Evolutionary conservation across 1,140 invertebrate species (phyloP).

Genomic region (Drosophila suzukii): DNA sequence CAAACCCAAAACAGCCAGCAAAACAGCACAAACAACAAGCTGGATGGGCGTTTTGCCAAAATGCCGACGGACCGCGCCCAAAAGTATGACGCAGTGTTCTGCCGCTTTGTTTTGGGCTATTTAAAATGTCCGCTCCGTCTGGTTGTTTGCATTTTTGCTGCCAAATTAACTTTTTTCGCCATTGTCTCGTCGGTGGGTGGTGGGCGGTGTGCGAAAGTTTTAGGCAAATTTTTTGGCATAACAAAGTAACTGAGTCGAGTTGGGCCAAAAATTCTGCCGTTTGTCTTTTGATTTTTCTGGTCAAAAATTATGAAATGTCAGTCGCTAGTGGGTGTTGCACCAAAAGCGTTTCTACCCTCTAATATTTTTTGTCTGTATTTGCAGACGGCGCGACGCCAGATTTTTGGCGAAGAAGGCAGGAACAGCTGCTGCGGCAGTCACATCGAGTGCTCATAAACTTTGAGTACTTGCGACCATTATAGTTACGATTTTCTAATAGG

Average conservation of each 20-base stretch:
- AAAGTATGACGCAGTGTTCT: constrained; percentile 71
- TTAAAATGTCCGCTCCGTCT: constrained; percentile 70
- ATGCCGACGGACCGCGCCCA: constrained; percentile 48
- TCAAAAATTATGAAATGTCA: constrained; percentile 76
- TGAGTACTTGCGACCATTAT: constrained; percentile 12
- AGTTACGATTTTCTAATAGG: not conserved
- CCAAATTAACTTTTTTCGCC: constrained; percentile 81
- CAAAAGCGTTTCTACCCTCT: constrained; percentile 16
- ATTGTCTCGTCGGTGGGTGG: constrained; percentile 53
- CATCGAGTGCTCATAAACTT: constrained; percentile 59
- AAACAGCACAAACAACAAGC: constrained; percentile 50
- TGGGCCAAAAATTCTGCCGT: constrained; percentile 50
- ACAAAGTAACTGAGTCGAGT: constrained; percentile 56
- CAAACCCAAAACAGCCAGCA: constrained; percentile 27
- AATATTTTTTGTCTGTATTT: constrained; percentile 28
- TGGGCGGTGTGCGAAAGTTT: constrained; percentile 38
- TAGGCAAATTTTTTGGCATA: constrained; percentile 79
- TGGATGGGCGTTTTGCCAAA: constrained; percentile 54
- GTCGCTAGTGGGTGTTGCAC: constrained; percentile 60
- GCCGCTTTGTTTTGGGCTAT: constrained; percentile 60
- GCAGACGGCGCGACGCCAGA: constrained; percentile 62
- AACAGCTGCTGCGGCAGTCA: constrained; percentile 39
- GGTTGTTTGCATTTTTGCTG: constrained; percentile 78
- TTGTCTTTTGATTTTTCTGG: constrained; percentile 70
- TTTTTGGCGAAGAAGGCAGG: constrained; percentile 7